Conservation (phyloP, 2,888 invertebrate genomes). For the Coecobrya sp. region DNA sequence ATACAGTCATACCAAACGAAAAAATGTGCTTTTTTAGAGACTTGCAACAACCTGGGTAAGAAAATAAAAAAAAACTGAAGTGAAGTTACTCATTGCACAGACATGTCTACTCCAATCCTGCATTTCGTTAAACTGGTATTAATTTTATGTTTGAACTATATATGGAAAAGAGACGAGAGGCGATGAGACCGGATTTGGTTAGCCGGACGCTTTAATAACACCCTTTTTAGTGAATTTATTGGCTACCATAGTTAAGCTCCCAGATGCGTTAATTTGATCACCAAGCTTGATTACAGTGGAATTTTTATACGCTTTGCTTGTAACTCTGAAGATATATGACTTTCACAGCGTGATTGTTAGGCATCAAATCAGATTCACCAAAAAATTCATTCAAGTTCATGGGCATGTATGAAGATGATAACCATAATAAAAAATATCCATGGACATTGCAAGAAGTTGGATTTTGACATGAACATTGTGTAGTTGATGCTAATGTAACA, state of each 20-base stretch:
- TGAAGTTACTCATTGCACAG: not conserved
- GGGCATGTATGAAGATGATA: constrained; percentile 40
- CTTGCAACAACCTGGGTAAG: not conserved
- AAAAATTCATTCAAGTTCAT: constrained; percentile 48
- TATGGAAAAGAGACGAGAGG: constrained; percentile 74
- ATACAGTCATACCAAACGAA: not conserved
- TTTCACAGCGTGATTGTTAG: constrained; percentile 59
- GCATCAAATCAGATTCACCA: constrained; percentile 39
- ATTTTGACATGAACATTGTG: constrained; percentile 16
- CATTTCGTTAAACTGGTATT: constrained; percentile 69
- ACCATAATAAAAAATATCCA: constrained; percentile 33
- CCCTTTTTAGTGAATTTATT: constrained; percentile 79
- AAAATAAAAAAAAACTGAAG: constrained; percentile 3
- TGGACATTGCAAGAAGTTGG: constrained; percentile 15
- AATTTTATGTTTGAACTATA: constrained; percentile 78
- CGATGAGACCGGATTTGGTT: constrained; percentile 77
- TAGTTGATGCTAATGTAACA: not conserved
- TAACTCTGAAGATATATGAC: constrained; percentile 21
- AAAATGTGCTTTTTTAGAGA: constrained; percentile 3
- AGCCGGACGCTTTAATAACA: constrained; percentile 79
- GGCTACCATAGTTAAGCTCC: constrained; percentile 74
- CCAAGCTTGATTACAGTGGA: constrained; percentile 71
- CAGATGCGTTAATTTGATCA: constrained; percentile 81
- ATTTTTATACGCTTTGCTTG: constrained; percentile 54
- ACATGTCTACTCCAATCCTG: constrained; percentile 37